These are phyloP conservation scores for Erpornis zantholeuca DNA, from an alignment of 2,113 vertebrate genomes.

Conservation along the genomic window DNA sequence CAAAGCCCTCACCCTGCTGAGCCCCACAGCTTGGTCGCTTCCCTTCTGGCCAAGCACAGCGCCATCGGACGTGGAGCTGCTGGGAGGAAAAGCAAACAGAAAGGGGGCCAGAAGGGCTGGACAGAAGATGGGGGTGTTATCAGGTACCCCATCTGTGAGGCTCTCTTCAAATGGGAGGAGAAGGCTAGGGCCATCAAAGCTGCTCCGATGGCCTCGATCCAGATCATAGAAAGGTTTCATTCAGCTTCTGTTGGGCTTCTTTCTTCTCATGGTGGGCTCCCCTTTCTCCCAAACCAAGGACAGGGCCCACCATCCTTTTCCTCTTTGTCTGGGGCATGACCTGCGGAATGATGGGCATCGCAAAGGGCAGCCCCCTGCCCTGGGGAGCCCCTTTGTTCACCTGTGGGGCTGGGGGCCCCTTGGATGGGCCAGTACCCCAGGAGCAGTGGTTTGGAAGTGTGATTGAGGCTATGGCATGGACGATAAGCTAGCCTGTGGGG, in stretches of 20 bases:
- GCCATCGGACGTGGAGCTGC: neutral
- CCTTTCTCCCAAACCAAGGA: neutral
- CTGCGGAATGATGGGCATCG: neutral
- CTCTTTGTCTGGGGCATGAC: neutral
- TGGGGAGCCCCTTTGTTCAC: neutral
- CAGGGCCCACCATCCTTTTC: neutral
- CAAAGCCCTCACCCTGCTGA: neutral
- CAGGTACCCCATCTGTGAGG: neutral
- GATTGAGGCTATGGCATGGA: accelerated
- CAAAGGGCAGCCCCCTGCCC: neutral
- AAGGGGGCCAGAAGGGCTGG: neutral
- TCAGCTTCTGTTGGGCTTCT: neutral
- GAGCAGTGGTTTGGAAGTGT: neutral
- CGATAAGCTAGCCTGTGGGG: accelerated
- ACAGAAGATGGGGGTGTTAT: neutral
- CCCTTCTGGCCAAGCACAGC: neutral
- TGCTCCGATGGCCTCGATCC: neutral
- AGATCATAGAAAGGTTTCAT: neutral
- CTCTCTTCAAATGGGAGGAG: neutral
- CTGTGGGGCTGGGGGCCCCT: neutral
- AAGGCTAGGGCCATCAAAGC: neutral
- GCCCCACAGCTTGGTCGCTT: neutral
- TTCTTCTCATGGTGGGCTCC: neutral
- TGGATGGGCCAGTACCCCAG: neutral
- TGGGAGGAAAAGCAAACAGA: slow-evolving; percentile 30